Evolutionary conservation across 1,140 invertebrate genomes (phyloP).

Genomic region (Acyrthosiphon pisum): DNA sequence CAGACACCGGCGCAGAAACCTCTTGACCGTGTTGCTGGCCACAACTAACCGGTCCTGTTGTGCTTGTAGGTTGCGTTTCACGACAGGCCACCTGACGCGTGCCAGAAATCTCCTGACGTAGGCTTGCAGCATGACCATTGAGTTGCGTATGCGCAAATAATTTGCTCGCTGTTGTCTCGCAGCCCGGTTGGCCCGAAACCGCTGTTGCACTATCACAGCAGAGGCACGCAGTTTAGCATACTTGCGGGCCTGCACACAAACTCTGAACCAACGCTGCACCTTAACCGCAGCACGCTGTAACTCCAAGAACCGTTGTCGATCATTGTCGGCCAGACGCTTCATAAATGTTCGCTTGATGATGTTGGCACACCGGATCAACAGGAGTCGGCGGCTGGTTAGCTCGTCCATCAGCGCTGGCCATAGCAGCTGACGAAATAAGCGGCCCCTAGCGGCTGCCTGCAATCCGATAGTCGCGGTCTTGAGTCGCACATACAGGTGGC

Average conservation of each 20-base stretch:
- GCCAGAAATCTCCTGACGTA: background rate
- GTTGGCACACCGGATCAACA: background rate
- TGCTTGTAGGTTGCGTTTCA: slow-evolving; percentile 59
- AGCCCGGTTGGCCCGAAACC: slow-evolving; percentile 60
- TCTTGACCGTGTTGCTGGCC: slow-evolving; percentile 64
- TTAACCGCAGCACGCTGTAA: slow-evolving; percentile 65
- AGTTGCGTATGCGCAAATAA: background rate
- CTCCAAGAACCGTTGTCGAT: slow-evolving; percentile 61
- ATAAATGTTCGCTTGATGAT: background rate
- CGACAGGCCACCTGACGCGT: background rate
- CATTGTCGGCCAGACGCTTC: slow-evolving; percentile 60
- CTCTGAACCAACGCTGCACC: slow-evolving; percentile 68
- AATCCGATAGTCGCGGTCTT: background rate
- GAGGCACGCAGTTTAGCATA: slow-evolving; percentile 61
- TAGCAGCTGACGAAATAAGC: background rate
- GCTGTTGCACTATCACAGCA: slow-evolving; percentile 61
- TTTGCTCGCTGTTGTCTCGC: background rate
- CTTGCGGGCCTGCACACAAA: slow-evolving; percentile 48
- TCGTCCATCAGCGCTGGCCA: background rate
- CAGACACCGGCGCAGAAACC: slow-evolving; percentile 63
- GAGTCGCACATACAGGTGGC: background rate
- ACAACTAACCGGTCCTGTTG: slow-evolving; percentile 64
- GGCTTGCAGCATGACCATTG: background rate
- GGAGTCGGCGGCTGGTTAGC: background rate
- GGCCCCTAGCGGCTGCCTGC: background rate